Evolutionary conservation across 2,888 invertebrate species (phyloP).

Genomic region (Fragum fragum): DNA sequence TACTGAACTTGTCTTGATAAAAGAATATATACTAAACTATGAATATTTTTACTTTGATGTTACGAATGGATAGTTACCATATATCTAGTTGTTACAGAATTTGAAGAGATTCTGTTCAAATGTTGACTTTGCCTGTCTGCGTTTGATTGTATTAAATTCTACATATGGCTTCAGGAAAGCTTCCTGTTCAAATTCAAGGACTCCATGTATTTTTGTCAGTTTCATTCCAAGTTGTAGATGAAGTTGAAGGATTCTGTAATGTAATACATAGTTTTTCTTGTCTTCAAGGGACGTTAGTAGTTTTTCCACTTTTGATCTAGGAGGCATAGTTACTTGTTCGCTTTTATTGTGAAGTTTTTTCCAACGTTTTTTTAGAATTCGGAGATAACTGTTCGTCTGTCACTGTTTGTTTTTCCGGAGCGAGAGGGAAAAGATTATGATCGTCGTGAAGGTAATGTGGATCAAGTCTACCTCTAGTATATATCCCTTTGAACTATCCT

Average conservation of each 20-base stretch:
- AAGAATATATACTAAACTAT: too few relatives aligned
- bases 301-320: conserved; percentile 63
- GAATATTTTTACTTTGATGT: too few relatives aligned
- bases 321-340: conserved; percentile 22
- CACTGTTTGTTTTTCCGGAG: conserved; percentile 69
- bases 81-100: conserved; percentile 72
- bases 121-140: conserved; percentile 75
- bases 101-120: conserved; percentile 84
- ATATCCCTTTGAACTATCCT: conserved; percentile 72
- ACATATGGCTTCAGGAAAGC: conserved; percentile 84
- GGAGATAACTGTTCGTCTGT: conserved; percentile 44
- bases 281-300: conserved; percentile 69
- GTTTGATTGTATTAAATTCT: conserved; percentile 71
- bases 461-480: conserved; percentile 87
- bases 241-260: conserved; percentile 82
- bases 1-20: too few relatives aligned
- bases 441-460: conserved; percentile 83
- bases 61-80: conserved; percentile 29
- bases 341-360: conserved; percentile 43
- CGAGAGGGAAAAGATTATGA: conserved; percentile 83
- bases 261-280: conserved; percentile 79
- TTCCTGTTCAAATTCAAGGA: conserved; percentile 79
- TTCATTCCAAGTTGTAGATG: conserved; percentile 73
- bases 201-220: conserved; percentile 76
- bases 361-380: conserved; percentile 39